Percentiles rank a stretch among this genome's conserved stretches.
phyloP scores from a whole-genome alignment of 2,113 vertebrate genomes.

The mouse (Mus musculus) region DNA sequence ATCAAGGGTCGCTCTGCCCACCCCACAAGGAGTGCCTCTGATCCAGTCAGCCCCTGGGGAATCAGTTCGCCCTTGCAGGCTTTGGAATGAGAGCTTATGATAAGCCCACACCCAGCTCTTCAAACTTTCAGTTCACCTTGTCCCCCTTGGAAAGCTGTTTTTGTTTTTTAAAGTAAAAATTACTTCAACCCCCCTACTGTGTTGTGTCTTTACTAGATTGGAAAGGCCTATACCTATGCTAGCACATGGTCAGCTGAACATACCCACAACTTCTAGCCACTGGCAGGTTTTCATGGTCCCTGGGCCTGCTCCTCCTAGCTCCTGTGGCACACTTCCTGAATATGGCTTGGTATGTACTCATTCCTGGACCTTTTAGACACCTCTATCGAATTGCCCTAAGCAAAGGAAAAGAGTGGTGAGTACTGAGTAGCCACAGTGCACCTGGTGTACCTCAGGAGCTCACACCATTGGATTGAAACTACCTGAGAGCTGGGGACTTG shows the following conservation, averaged over 20 bases:
- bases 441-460: no score
- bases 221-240: background rate
- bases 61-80: background rate
- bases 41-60: background rate
- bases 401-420: background rate
- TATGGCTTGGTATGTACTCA: background rate
- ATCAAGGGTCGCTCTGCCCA: background rate
- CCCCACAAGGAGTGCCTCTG: background rate
- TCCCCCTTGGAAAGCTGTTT: constrained; percentile 64
- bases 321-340: background rate
- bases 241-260: background rate
- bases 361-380: background rate
- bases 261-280: background rate
- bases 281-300: background rate
- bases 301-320: background rate
- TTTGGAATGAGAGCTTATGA: constrained; percentile 19
- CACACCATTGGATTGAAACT: background rate
- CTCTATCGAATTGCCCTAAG: background rate
- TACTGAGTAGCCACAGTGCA: background rate
- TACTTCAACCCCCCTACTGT: constrained; percentile 48
- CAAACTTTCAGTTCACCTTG: constrained; percentile 57
- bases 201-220: constrained; percentile 64
- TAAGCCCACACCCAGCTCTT: constrained; percentile 35
- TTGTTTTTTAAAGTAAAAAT: constrained; percentile 79
- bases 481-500: background rate